Base-by-base conservation (phyloP, 2,888 invertebrate genomes). In the Ophion obscuratus region DNA sequence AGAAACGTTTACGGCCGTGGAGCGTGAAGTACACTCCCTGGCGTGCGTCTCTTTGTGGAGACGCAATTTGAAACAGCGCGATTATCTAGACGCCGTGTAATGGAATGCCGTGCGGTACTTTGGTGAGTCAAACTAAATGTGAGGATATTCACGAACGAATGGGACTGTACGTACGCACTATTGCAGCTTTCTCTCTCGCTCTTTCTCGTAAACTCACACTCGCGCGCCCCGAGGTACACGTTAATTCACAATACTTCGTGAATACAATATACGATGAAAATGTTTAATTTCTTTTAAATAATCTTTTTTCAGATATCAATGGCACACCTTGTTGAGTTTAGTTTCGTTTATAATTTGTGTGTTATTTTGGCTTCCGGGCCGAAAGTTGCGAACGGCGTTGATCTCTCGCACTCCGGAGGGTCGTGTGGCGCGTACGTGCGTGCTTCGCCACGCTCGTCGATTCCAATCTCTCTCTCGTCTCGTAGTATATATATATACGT, bases 11-110 rank as follows among this genome's bases (percentile, higher is more conserved):
- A 53, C 17, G 47, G 40, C 75, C 53, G 77, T 74, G 81, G 44
- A 61, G 68, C 81, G 81, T 81, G 57, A 78, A 80, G 83, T 77
- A 80, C 85, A 85, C 85, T 77, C 85, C 85, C 83, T 83, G 70
- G 47, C 47, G 3, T 47, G 47, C 14, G 62, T 44, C 53, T 24
- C 67, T 77, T 53, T 36, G n/a, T 14, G n/a, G 70, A 64, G 70
- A 66, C 78, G 86, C 83, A 77, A 83, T 79, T 66, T 76, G 64
- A 61, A 75, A 31, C 73, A 68, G 61, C 24, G n/a, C 44, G 81
- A 75, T 74, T n/a, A 67, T 61, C 67, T 64, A 53, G 83, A 76
- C 83, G 83, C 77, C 81, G 67, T 81, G 83, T 76, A 77, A 83
- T 61, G 61, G 36, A 68, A 68, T 84, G 81, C 74, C 62, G 67